phyloP scores from a whole-genome alignment of 2,113 vertebrate species.

The Entelurus aequoreus region DNA sequence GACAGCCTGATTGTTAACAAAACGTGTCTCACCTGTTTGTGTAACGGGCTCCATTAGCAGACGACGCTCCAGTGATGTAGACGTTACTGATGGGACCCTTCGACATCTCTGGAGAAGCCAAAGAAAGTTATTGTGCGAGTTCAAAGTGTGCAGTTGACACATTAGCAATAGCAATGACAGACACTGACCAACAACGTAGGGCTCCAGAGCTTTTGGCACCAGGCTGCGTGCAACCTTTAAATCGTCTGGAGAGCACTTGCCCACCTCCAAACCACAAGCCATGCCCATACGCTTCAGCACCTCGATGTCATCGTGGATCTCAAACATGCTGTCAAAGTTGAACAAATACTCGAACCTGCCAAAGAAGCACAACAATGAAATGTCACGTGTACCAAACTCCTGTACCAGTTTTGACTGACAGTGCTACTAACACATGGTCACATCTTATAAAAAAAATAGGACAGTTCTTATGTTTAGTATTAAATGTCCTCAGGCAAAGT shows the following conservation, averaged over 20 bases:
- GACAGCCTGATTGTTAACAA: background rate
- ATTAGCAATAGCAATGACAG: background rate
- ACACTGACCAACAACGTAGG: constrained; percentile 90
- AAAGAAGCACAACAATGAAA: background rate
- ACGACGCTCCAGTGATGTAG: constrained; percentile 84
- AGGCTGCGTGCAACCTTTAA: constrained; percentile 88
- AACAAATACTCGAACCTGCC: constrained; percentile 96
- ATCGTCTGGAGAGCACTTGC: constrained; percentile 92
- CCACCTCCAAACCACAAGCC: constrained; percentile 94
- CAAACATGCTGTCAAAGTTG: constrained; percentile 99
- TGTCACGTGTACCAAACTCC: too few species aligned
- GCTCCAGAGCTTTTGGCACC: constrained; percentile 95
- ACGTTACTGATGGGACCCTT: constrained; percentile 92
- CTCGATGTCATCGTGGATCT: constrained; percentile 98
- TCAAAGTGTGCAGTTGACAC: background rate
- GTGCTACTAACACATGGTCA: too few species aligned
- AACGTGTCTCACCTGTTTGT: constrained; percentile 76
- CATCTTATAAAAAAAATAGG: too few species aligned
- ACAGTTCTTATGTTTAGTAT: too few species aligned
- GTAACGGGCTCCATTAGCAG: constrained; percentile 87
- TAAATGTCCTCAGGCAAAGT: too few species aligned
- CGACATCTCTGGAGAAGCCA: constrained; percentile 85
- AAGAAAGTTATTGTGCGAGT: background rate
- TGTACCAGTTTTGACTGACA: too few species aligned
- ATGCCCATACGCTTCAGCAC: constrained; percentile 98